Evolutionary conservation across 2,888 invertebrate species (phyloP).

Genomic region (Nineta flava): DNA sequence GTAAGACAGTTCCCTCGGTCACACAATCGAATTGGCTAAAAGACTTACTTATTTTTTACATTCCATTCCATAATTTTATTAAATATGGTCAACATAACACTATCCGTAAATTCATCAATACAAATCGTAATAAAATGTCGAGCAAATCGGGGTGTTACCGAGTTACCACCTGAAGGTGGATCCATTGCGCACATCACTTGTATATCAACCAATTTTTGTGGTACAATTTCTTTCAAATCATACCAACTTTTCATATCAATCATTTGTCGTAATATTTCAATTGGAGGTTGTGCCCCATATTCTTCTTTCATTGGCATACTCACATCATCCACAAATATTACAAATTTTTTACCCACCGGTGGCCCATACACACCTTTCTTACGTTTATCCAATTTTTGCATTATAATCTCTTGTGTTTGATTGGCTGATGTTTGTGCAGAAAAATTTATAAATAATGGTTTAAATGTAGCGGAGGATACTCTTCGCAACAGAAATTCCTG

Average conservation of each 20-base stretch:
- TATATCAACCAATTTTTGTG: constrained; percentile 70
- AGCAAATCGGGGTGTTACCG: constrained; percentile 70
- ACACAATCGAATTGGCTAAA: no score
- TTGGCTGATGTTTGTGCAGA: constrained; percentile 89
- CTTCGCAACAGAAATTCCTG: constrained; percentile 67
- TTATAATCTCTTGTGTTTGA: constrained; percentile 87
- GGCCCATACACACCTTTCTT: constrained; percentile 88
- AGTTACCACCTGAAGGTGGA: constrained; percentile 59
- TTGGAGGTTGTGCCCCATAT: constrained; percentile 89
- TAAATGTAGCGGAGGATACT: constrained; percentile 61
- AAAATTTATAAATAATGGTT: constrained; percentile 78
- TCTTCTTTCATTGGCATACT: constrained; percentile 83
- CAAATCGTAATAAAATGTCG: constrained; percentile 73
- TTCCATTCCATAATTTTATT: constrained; percentile 88
- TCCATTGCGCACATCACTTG: constrained; percentile 83
- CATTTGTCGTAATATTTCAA: constrained; percentile 80
- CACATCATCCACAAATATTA: constrained; percentile 92
- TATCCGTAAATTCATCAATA: constrained; percentile 81
- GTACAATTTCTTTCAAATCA: constrained; percentile 63
- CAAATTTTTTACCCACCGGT: constrained; percentile 73
- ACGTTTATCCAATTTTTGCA: constrained; percentile 84
- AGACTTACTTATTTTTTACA: constrained; percentile 61
- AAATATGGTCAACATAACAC: constrained; percentile 70
- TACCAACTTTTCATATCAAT: constrained; percentile 85
- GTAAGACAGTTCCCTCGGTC: no score